Percentiles rank a stretch among this genome's conserved stretches.
These are phyloP conservation scores for Callospermophilus lateralis DNA, from an alignment of 2,113 vertebrate genomes.

Conservation along the genomic window DNA sequence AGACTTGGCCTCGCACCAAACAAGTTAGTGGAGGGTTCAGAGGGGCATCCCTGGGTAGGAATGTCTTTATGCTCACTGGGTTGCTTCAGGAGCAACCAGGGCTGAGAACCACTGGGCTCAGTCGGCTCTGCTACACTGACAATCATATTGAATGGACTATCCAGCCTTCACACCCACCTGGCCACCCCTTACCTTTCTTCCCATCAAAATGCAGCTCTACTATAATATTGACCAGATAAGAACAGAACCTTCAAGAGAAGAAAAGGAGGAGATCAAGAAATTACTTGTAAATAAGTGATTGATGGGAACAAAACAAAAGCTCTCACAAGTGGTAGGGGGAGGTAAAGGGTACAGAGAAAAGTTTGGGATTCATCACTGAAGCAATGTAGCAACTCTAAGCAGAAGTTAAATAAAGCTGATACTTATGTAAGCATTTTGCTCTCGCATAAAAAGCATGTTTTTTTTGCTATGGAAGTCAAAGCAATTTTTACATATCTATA, in stretches of 20 bases:
- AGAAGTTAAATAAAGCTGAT: neutral
- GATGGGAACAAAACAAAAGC: neutral
- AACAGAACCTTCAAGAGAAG: neutral
- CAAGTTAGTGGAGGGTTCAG: neutral
- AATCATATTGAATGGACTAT: neutral
- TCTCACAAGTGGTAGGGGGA: neutral
- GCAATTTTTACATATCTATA: neutral
- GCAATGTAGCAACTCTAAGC: neutral
- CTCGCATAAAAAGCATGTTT: neutral
- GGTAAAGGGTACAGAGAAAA: neutral
- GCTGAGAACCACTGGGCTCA: neutral
- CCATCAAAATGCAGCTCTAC: neutral
- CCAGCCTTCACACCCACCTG: neutral
- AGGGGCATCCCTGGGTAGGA: neutral
- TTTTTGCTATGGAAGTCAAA: neutral
- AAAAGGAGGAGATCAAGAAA: neutral
- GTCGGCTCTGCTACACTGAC: neutral
- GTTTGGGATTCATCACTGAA: neutral
- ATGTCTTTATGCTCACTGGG: neutral
- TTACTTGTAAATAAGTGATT: constrained; percentile 14
- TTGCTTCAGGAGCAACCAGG: neutral
- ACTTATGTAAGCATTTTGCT: neutral
- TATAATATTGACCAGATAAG: neutral
- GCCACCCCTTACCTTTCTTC: neutral
- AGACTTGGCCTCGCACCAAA: neutral